Percentiles rank a stretch among this genome's conserved stretches.
phyloP scores from a whole-genome alignment of 2,797 vertebrate genomes.

The Falco rusticolus region DNA sequence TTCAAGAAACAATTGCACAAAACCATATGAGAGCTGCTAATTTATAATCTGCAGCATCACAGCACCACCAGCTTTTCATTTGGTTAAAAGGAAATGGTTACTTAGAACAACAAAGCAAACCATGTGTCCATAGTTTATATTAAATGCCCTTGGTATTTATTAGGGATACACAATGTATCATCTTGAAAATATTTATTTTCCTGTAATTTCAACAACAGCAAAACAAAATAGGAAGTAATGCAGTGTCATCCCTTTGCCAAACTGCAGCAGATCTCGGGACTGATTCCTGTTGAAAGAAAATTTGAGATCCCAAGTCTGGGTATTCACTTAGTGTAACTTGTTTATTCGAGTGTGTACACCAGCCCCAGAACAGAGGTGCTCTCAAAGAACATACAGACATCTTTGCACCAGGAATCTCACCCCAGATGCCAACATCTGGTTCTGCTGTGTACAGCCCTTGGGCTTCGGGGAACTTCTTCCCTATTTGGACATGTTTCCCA shows the following conservation, averaged over 20 bases:
- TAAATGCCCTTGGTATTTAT: conserved; percentile 56
- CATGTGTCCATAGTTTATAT: conserved; percentile 47
- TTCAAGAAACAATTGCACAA: conserved; percentile 65
- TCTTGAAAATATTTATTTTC: conserved; percentile 62
- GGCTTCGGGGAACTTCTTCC: not conserved
- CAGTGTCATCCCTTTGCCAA: not conserved
- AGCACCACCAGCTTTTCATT: conserved; percentile 24
- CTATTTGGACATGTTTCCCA: conserved; percentile 19
- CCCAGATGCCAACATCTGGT: conserved; percentile 45
- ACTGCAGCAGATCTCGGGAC: not conserved
- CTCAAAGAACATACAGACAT: not conserved
- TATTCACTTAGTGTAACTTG: not conserved
- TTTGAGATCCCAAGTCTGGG: not conserved
- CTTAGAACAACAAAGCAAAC: conserved; percentile 32
- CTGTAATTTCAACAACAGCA: conserved; percentile 55
- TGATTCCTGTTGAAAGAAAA: not conserved
- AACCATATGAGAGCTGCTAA: conserved; percentile 48
- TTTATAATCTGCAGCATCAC: conserved; percentile 52
- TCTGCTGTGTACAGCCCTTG: conserved; percentile 27
- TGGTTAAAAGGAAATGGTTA: conserved; percentile 47
- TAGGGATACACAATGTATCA: conserved; percentile 38
- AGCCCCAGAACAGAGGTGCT: not conserved
- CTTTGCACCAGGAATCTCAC: conserved; percentile 1
- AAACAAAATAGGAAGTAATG: conserved; percentile 42
- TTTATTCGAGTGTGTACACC: not conserved